phyloP scores from a whole-genome alignment of 2,113 vertebrate genomes.

The Jacana jacana region DNA sequence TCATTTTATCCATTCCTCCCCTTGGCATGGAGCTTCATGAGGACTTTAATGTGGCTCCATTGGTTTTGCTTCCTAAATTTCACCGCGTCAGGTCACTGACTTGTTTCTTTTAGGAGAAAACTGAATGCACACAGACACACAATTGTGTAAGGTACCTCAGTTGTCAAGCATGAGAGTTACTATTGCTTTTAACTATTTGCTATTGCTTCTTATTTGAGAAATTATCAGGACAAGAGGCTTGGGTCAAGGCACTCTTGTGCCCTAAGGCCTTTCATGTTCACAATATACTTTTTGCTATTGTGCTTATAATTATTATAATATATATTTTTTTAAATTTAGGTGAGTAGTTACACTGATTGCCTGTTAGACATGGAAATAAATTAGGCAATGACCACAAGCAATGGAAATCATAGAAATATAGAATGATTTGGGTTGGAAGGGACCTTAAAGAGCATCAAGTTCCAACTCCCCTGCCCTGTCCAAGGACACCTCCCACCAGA shows the following conservation, averaged over 20 bases:
- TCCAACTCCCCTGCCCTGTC: too few relatives aligned
- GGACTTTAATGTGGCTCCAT: background rate
- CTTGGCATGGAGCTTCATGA: background rate
- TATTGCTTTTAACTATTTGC: background rate
- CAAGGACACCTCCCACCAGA: too few relatives aligned
- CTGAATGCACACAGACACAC: fast-evolving
- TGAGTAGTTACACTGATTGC: background rate
- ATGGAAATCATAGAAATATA: background rate
- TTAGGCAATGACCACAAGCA: background rate
- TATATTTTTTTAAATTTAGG: background rate
- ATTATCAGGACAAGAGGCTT: background rate
- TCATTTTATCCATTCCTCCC: background rate
- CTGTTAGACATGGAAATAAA: background rate
- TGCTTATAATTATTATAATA: background rate
- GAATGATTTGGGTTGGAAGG: too few relatives aligned
- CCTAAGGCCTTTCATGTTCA: background rate
- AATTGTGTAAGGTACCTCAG: background rate
- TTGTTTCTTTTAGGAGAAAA: background rate
- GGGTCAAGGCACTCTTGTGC: background rate
- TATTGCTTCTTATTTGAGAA: background rate
- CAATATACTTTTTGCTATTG: background rate
- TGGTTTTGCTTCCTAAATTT: background rate
- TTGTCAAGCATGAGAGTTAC: background rate
- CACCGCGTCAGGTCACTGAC: background rate
- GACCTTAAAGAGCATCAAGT: too few relatives aligned